Evolutionary conservation across 2,113 vertebrate genomes (phyloP).

Genomic region (Labeo rohita): DNA sequence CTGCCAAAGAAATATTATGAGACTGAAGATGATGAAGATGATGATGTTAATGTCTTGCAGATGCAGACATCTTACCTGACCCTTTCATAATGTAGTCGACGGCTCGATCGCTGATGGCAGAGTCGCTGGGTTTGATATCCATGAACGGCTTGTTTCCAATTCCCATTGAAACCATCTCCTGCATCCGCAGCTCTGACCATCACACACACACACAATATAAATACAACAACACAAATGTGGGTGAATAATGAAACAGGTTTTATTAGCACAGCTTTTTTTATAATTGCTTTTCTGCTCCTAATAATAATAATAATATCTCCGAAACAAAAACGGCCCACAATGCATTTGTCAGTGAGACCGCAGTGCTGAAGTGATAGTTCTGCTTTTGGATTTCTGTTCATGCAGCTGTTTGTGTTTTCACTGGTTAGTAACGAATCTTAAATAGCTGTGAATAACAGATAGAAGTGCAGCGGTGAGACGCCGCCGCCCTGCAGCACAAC

Average conservation of each 20-base stretch:
- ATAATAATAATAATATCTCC: not conserved
- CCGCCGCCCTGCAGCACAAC: not conserved
- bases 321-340: not conserved
- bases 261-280: not conserved
- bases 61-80: constrained; percentile 69
- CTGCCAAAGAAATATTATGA: not conserved
- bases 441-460: not conserved
- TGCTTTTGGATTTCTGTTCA: not conserved
- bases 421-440: not conserved
- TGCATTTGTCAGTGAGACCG: not conserved
- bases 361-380: not conserved
- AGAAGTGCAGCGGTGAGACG: not conserved
- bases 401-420: not conserved
- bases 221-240: not conserved
- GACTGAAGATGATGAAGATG: not conserved
- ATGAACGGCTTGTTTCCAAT: constrained; percentile 83
- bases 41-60: not conserved
- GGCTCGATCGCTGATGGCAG: constrained; percentile 79
- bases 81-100: constrained; percentile 81
- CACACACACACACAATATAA: not conserved
- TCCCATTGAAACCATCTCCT: constrained; percentile 86
- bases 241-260: not conserved
- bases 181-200: constrained; percentile 79
- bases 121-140: constrained; percentile 83
- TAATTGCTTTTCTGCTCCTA: not conserved